Conservation (phyloP, 2,113 vertebrate genomes). For the Cygnus buccinator region DNA sequence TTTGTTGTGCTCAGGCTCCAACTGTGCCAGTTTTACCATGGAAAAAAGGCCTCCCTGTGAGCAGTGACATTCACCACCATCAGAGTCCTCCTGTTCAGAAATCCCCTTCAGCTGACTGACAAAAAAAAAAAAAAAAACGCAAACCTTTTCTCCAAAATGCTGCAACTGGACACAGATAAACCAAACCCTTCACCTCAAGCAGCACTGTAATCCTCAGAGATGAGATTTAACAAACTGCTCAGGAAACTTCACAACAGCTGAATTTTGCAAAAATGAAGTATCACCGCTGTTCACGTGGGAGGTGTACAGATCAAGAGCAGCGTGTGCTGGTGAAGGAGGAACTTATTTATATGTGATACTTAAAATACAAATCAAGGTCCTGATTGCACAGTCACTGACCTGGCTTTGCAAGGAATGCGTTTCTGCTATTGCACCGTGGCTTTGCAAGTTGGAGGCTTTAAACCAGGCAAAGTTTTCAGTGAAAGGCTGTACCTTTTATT, state of each 20-base stretch:
- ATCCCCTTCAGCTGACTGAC: background rate
- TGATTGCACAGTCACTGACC: background rate
- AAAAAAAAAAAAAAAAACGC: background rate
- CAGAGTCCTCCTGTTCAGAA: conserved; percentile 7
- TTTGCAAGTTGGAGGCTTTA: background rate
- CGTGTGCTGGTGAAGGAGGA: background rate
- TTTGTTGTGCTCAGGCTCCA: conserved; percentile 31
- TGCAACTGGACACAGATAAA: background rate
- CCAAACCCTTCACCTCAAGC: background rate
- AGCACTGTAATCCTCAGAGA: background rate
- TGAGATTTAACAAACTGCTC: background rate
- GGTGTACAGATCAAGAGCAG: background rate
- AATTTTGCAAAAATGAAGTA: background rate
- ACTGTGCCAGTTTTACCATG: background rate
- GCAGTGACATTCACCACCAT: background rate
- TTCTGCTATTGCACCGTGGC: rapidly evolving
- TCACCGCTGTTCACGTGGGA: background rate
- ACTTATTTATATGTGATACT: background rate
- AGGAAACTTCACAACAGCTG: background rate
- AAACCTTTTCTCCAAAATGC: background rate
- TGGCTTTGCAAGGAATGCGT: background rate
- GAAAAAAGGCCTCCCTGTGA: conserved; percentile 32
- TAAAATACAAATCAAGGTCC: background rate
- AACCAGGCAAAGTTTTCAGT: background rate
- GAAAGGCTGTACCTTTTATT: rapidly evolving